A percentile compares a stretch with the other conserved stretches of the same genome.
These are phyloP conservation scores for Balearica regulorum DNA, from an alignment of 2,797 vertebrate species.

Conservation along the genomic window DNA sequence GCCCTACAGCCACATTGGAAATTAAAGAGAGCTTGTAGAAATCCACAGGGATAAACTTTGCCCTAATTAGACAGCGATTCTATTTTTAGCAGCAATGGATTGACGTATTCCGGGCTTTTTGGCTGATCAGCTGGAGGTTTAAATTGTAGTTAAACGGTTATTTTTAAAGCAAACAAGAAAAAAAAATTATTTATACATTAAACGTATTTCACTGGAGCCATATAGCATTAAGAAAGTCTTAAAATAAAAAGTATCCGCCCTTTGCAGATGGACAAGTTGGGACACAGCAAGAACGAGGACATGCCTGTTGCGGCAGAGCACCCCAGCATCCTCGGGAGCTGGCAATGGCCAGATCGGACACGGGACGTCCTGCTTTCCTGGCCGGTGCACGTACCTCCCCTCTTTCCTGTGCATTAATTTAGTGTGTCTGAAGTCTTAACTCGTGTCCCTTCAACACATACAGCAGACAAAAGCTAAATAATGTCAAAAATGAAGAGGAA, in stretches of 20 bases:
- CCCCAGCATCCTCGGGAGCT: not conserved
- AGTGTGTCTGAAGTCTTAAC: not conserved
- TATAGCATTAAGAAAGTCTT: not conserved
- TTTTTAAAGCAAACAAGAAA: not conserved
- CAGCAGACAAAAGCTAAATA: not conserved
- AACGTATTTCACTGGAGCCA: accelerated
- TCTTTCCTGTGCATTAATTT: not conserved
- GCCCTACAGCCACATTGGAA: not conserved
- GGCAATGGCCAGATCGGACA: not conserved
- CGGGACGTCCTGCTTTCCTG: not conserved
- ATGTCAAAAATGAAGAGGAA: not conserved
- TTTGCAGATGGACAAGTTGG: not conserved
- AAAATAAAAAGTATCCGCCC: not conserved
- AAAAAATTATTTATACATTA: not conserved
- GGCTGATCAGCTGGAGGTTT: not conserved
- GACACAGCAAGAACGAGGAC: not conserved
- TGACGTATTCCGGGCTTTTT: not conserved
- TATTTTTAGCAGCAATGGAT: not conserved
- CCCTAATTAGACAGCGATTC: not conserved
- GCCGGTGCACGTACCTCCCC: accelerated
- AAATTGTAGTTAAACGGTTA: not conserved
- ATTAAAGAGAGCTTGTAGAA: conserved; percentile 9
- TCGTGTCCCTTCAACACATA: not conserved
- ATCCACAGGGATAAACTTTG: not conserved
- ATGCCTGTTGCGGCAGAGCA: accelerated